Base-by-base conservation (phyloP, 2,113 vertebrate species). In the Myiopsitta monachus region DNA sequence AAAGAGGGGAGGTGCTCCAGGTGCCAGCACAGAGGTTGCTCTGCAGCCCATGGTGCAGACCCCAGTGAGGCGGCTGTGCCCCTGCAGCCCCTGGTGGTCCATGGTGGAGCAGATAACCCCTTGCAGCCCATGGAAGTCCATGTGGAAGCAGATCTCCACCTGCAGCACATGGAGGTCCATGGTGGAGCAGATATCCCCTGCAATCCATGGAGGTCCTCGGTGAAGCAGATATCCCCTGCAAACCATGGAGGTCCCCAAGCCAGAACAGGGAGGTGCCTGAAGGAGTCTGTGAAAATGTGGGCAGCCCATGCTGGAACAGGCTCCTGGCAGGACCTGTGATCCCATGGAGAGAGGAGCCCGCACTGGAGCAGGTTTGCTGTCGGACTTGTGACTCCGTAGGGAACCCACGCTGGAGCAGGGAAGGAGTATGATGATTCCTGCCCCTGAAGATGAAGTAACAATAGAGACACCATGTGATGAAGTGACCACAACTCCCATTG, bases 201-300 rank as follows among this genome's bases (percentile, higher is more conserved):
- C 21, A 55, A 46, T 1, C 19, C 1, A 0, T 39, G 18, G 19
- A 46, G 51, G 11, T n/a, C 5, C 3, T 27, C 1, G 2, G 14
- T 11, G 16, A 31, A 64, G 38, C 38, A 43, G 61, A 41, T 31
- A 27, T 41, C 39, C 39, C 39, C 39, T 41, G 39, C 23, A 49
- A 49, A 12, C 47, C 24, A 26, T 49, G 67, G 33, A 69, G 14
- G 21, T 36, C 9, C 17, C 36, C 36, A 62, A 9, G 10, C 14
- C 6, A 30, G 39, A 73, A 19, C 14, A 44, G 19, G 3, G 14
- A 43, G 18, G n/a, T 75, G 9, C 6, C 14, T 1, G 0, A 55
- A 75, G 27, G 7, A 79, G 14, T 1, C 14, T 79, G 27, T 83
- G 38, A 54, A 4, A 27, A 21, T 6, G 24, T n/a, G 24, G 6